A percentile compares a stretch with the other conserved stretches of the same genome.
These are phyloP conservation scores for Agrenia bidenticulata DNA, from an alignment of 2,888 invertebrate genomes.

Conservation along the genomic window DNA sequence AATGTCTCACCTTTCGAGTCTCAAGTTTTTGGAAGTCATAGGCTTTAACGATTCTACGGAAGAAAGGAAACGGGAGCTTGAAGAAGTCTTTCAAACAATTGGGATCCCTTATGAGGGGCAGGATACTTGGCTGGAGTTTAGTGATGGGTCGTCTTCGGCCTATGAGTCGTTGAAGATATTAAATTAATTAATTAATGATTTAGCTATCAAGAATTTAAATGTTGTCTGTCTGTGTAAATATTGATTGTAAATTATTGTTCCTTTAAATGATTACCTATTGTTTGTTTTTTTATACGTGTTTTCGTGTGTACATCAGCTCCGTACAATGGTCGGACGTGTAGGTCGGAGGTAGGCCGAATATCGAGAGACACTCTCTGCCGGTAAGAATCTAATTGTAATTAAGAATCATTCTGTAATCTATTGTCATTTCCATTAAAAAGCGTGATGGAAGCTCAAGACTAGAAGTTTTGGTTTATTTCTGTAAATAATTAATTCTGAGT, in stretches of 20 bases:
- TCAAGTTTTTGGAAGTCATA: conserved; percentile 44
- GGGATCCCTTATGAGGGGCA: conserved; percentile 43
- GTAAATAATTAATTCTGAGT: no score
- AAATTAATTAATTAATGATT: conserved; percentile 2
- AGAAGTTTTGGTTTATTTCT: no score
- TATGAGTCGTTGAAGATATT: conserved; percentile 34
- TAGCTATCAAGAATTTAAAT: neutral
- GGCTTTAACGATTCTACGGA: conserved; percentile 39
- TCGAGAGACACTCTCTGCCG: no score
- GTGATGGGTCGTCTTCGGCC: conserved; percentile 39
- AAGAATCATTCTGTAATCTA: no score
- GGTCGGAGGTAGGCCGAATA: no score
- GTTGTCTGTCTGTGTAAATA: no score
- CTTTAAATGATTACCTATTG: neutral
- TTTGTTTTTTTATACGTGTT: conserved; percentile 2
- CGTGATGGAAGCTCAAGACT: no score
- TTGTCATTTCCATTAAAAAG: no score
- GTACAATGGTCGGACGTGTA: neutral
- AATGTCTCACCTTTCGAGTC: conserved; percentile 30
- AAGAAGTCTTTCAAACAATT: conserved; percentile 37
- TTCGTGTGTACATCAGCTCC: neutral
- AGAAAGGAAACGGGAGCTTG: conserved; percentile 29
- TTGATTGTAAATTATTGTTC: neutral
- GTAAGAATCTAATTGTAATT: no score
- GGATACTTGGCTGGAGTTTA: conserved; percentile 44